phyloP scores from a whole-genome alignment of 2,113 vertebrate species.

The Channa argus region DNA sequence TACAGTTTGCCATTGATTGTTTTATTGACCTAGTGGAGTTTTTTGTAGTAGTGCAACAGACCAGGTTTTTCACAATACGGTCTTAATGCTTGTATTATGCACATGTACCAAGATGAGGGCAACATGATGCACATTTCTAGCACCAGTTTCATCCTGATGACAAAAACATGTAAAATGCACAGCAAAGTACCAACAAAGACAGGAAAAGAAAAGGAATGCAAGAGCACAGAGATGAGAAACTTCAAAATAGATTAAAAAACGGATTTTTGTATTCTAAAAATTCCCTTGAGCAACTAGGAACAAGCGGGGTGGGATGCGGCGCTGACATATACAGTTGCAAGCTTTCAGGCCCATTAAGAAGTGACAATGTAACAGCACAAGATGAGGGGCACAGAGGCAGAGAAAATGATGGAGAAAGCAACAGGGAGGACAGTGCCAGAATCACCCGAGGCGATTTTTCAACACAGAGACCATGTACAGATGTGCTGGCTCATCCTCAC shows the following conservation, averaged over 20 bases:
- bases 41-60: background rate
- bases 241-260: background rate
- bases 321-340: constrained; percentile 67
- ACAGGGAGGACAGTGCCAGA: constrained; percentile 61
- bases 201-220: background rate
- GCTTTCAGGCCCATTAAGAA: constrained; percentile 70
- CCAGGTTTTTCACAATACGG: background rate
- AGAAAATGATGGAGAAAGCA: constrained; percentile 39
- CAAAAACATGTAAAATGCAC: background rate
- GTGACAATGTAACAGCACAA: constrained; percentile 55
- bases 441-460: constrained; percentile 73
- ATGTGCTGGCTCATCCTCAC: constrained; percentile 77
- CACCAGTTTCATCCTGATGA: background rate
- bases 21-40: background rate
- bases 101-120: background rate
- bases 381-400: constrained; percentile 41
- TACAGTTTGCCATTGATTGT: too few species aligned
- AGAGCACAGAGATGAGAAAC: background rate
- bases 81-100: background rate
- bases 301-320: constrained; percentile 50
- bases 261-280: background rate
- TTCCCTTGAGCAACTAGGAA: constrained; percentile 21
- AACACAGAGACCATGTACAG: constrained; percentile 63
- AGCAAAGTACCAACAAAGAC: background rate
- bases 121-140: background rate